Percentiles rank a stretch among this genome's conserved stretches.
Evolutionary conservation across 1,140 invertebrate genomes (phyloP).

Genomic region (Lepidurus couesii): DNA sequence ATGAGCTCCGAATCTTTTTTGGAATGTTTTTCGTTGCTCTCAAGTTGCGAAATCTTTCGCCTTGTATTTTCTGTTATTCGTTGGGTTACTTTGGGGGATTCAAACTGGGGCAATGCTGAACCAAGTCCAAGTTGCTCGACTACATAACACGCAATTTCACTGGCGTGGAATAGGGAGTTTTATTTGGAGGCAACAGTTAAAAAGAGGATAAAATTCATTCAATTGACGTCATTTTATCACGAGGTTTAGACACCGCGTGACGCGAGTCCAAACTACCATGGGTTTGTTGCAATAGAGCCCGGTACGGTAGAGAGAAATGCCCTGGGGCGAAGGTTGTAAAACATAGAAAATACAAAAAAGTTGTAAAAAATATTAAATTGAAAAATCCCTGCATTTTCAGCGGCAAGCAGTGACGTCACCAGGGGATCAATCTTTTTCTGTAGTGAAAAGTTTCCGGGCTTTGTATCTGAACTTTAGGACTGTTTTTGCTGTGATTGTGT

Average conservation of each 20-base stretch:
- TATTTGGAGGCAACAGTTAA: not conserved
- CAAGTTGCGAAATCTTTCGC: not conserved
- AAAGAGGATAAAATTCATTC: not conserved
- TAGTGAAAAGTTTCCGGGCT: too few species aligned
- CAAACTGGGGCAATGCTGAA: not conserved
- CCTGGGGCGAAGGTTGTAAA: not conserved
- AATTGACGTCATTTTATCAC: conserved; percentile 6
- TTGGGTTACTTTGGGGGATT: not conserved
- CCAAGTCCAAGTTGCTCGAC: not conserved
- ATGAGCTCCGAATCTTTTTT: not conserved
- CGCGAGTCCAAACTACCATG: not conserved
- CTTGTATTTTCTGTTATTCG: not conserved
- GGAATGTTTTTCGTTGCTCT: not conserved
- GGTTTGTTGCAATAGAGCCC: not conserved
- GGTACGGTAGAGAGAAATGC: too few species aligned
- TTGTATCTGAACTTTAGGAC: too few species aligned
- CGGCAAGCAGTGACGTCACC: too few species aligned
- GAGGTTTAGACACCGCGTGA: not conserved
- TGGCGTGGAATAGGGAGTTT: not conserved
- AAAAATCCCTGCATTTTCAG: too few species aligned
- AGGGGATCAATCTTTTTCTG: too few species aligned
- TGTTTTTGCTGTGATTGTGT: too few species aligned
- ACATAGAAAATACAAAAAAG: too few species aligned
- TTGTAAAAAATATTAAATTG: too few species aligned
- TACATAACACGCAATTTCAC: not conserved